phyloP scores from a whole-genome alignment of 1,140 invertebrate genomes.

The Diorhabda elongata region DNA sequence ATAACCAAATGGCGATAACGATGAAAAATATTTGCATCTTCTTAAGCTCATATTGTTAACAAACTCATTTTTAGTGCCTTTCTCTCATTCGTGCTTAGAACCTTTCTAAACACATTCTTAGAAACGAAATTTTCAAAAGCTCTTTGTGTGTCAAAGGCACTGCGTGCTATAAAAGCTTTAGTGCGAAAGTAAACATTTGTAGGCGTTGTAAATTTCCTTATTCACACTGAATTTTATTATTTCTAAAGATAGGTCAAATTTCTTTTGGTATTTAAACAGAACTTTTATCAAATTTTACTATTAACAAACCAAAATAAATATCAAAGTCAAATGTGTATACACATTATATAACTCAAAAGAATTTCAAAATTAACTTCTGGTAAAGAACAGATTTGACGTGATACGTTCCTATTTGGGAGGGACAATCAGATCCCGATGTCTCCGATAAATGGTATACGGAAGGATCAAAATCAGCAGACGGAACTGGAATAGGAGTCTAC shows the following conservation, averaged over 20 bases:
- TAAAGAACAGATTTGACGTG: too few relatives aligned
- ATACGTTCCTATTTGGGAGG: too few relatives aligned
- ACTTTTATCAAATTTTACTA: not conserved
- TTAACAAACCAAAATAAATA: not conserved
- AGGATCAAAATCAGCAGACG: too few relatives aligned
- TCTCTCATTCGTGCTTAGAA: slow-evolving; percentile 5
- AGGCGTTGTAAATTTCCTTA: not conserved
- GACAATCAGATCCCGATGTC: too few relatives aligned
- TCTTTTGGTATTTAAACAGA: too few relatives aligned
- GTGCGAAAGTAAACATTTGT: not conserved
- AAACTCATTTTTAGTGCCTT: slow-evolving; percentile 17
- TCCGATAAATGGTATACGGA: too few relatives aligned
- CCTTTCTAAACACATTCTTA: slow-evolving; percentile 5
- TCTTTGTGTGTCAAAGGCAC: not conserved
- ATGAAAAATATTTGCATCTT: slow-evolving; percentile 19
- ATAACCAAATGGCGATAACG: slow-evolving; percentile 5
- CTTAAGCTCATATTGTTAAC: slow-evolving; percentile 19
- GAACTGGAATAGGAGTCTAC: too few relatives aligned
- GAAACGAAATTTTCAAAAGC: not conserved
- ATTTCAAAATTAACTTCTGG: not conserved
- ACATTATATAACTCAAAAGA: not conserved
- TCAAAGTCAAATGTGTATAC: not conserved
- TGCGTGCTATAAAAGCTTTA: not conserved
- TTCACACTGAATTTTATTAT: too few relatives aligned
- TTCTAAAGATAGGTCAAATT: too few relatives aligned